Base-by-base conservation (phyloP, 2,888 invertebrate genomes). In the Erebia aethiops region DNA sequence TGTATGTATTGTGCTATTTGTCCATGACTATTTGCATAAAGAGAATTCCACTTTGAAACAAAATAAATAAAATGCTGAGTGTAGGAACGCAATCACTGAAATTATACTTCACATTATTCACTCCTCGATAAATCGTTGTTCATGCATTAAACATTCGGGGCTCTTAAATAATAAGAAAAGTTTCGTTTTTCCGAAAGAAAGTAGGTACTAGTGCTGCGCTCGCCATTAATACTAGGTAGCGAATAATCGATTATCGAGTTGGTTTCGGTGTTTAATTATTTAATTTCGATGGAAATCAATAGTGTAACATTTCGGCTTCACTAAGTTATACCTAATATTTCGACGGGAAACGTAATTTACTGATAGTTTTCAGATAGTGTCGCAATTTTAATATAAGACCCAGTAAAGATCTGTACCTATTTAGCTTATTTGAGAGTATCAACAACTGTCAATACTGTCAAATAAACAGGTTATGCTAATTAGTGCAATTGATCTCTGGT, bases 81-180 rank as follows among this genome's bases (percentile, higher is more conserved):
- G 82, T 83, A 83, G 79, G 81, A 82, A 83, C 81, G 82, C 82
- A 85, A 88, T 90, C 84, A 84, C 83, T 78, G 77, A 82, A 87
- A 87, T 87, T 83, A 87, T 86, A 81, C 85, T 76, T 75, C 74
- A 77, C 83, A 83, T 88, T 87, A 87, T 87, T 87, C 87, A 82
- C 81, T 81, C 82, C 82, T 78, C 85, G 84, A 88, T 88, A 91
- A 89, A 90, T 89, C 86, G 81, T 81, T 80, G 76, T 80, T 88
- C 89, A 91, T 92, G 87, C 86, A 92, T 92, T 90, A 92, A 89
- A 90, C 91, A 92, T 91, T 79, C 80, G 78, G 78, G 82, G 84
- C 87, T 87, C 89, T 88, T 91, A 89, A 92, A 92, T 91, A 91
- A 92, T 92, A 91, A 89, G 88, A 86, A 88, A 88, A 86, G 81